A percentile compares a stretch with the other conserved stretches of the same genome.
Conservation (phyloP, 2,888 invertebrate species). For the Zygothrica quintamaculata region DNA sequence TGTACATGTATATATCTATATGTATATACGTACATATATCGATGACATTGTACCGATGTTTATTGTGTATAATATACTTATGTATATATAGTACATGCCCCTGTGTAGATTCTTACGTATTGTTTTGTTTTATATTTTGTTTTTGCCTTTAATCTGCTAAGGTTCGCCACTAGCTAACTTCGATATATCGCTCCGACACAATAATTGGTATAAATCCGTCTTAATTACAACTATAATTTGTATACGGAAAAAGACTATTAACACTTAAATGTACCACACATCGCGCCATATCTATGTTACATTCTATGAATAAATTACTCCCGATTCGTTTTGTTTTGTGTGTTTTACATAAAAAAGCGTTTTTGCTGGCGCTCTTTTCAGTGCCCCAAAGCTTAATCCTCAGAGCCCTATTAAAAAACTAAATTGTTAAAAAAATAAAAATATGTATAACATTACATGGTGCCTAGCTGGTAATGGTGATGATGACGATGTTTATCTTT, state of each 20-base stretch:
- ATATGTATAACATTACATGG: constrained; percentile 53
- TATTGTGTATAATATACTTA: constrained; percentile 31
- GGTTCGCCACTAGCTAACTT: constrained; percentile 20
- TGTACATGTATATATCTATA: constrained; percentile 24
- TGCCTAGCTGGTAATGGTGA: constrained; percentile 59
- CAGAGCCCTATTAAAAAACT: constrained; percentile 49
- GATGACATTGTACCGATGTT: constrained; percentile 22
- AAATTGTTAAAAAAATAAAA: constrained; percentile 46
- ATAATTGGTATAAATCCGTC: constrained; percentile 53
- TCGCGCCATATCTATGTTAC: constrained; percentile 65
- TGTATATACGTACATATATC: constrained; percentile 25
- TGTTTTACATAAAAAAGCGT: constrained; percentile 67
- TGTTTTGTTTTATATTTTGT: constrained; percentile 45
- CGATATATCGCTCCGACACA: neutral
- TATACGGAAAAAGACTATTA: constrained; percentile 73
- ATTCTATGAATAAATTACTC: constrained; percentile 72
- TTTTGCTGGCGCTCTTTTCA: constrained; percentile 35
- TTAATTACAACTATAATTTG: constrained; percentile 64
- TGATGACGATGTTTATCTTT: constrained; percentile 47
- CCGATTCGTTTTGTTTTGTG: constrained; percentile 64
- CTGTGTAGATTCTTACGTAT: constrained; percentile 70
- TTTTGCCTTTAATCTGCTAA: constrained; percentile 45
- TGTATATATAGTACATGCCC: constrained; percentile 46
- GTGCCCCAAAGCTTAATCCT: constrained; percentile 40
- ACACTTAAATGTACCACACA: constrained; percentile 68